Evolutionary conservation across 2,888 invertebrate species (phyloP).

Genomic region (Dioctria linearis): DNA sequence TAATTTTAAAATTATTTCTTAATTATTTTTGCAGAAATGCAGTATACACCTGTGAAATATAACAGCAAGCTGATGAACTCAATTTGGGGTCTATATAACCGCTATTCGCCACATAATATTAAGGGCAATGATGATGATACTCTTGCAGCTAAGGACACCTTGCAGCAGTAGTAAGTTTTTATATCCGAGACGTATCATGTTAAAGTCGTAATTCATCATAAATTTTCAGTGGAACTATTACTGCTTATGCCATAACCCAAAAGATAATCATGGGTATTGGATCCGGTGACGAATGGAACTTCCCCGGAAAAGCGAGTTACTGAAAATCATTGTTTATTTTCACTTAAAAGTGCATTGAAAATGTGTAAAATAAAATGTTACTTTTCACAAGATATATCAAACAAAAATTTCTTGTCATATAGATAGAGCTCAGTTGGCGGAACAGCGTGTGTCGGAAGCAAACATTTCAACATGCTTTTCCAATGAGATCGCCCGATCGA

Average conservation of each 20-base stretch:
- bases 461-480: no score
- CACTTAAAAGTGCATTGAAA: no score
- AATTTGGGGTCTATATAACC: slow-evolving; percentile 92
- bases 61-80: slow-evolving; percentile 91
- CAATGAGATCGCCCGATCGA: no score
- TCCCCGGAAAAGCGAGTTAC: slow-evolving; percentile 49
- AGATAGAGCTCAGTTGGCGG: no score
- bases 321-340: not conserved
- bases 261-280: slow-evolving; percentile 62
- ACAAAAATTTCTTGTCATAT: not conserved
- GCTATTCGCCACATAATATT: slow-evolving; percentile 90
- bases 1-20: no score
- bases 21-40: slow-evolving; percentile 73
- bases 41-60: slow-evolving; percentile 82
- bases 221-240: slow-evolving; percentile 64
- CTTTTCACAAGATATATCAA: not conserved
- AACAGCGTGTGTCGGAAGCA: no score
- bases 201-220: not conserved
- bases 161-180: slow-evolving; percentile 65
- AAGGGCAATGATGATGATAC: slow-evolving; percentile 80
- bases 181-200: no score
- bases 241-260: slow-evolving; percentile 63
- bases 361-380: not conserved
- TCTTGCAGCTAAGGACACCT: slow-evolving; percentile 56
- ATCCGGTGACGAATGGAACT: slow-evolving; percentile 63